phyloP scores from a whole-genome alignment of 2,888 invertebrate genomes.

The Eristalis arbustorum region DNA sequence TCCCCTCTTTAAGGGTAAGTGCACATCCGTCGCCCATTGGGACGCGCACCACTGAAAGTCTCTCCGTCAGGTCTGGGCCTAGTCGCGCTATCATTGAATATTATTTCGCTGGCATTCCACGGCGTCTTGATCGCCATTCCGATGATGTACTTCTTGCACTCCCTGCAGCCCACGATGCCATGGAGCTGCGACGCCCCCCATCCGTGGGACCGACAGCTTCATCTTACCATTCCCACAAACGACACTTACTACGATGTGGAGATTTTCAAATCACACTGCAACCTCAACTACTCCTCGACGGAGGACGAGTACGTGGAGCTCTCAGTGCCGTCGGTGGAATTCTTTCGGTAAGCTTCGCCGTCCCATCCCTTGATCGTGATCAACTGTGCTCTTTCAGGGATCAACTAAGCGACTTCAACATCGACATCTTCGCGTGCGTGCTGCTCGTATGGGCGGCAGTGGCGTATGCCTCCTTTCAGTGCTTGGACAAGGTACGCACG shows the following conservation, averaged over 20 bases:
- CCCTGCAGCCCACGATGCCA: constrained; percentile 85
- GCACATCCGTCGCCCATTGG: accelerated
- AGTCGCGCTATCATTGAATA: constrained; percentile 88
- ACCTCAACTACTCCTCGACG: not conserved
- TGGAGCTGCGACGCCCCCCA: constrained; percentile 81
- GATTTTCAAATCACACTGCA: constrained; percentile 21
- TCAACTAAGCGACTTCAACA: not conserved
- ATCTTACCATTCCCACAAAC: not conserved
- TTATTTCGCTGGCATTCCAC: constrained; percentile 90
- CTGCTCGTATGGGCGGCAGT: constrained; percentile 29
- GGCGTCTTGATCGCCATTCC: constrained; percentile 92
- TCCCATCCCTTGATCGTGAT: no score
- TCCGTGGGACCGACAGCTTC: not conserved
- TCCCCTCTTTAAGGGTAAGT: constrained; percentile 90
- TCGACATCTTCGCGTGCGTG: constrained; percentile 29
- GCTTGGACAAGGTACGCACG: constrained; percentile 21
- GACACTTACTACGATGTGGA: not conserved
- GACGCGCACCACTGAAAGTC: not conserved
- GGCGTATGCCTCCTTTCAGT: not conserved
- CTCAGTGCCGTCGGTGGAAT: constrained; percentile 32
- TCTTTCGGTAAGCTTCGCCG: constrained; percentile 29
- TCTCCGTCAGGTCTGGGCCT: constrained; percentile 88
- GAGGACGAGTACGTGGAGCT: not conserved
- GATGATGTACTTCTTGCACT: constrained; percentile 87
- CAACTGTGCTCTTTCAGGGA: not conserved